Evolutionary conservation across 1,140 invertebrate species (phyloP), one percentile per base, ranked within the genome.

Genomic region (Penaeus vannamei): DNA sequence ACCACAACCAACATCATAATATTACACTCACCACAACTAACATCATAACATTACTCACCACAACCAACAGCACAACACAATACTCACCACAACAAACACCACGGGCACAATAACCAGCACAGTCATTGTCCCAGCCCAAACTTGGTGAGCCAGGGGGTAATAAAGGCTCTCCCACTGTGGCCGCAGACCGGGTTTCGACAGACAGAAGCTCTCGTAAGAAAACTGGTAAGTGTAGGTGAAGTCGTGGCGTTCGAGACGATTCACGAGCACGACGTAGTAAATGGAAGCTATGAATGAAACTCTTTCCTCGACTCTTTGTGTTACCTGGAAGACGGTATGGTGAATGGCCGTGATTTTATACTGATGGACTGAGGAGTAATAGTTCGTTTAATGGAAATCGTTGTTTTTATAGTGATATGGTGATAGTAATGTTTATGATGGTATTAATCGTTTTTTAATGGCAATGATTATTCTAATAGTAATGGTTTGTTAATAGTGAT

Each of bases 121-220:
- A 17, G 53, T 53, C 53, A 53, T 1, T 1, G 53, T 53, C 10
- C 12, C 53, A 14, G 53, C 53, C 53, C 69, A 76, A 17, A 84
- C 82, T 32, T 61, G 26, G 22, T 84, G 82, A 32, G 82, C 10
- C 23, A 84, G 66, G 26, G 82, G 82, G 82, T 84, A 64, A n/a
- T 84, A 84, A 1, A 84, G 53, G 53, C 82, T 84, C 82, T 53
- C 60, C 82, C 82, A 84, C 19, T 64, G 82, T 12, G 82, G 82
- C 17, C 66, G 62, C 20, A 64, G 82, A 10, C 82, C 82, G n/a
- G 82, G 82, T 14, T 84, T 84, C 2, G 46, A 59, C 5, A 84
- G 46, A 59, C 42, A 53, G 82, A 84, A 84, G 82, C 60, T 60
- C 42, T 64, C 60, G 82, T 64, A 84, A 26, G 82, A 60, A 22